These are phyloP conservation scores for Eulemur macaco DNA, from an alignment of 2,113 vertebrate genomes.

Conservation along the genomic window DNA sequence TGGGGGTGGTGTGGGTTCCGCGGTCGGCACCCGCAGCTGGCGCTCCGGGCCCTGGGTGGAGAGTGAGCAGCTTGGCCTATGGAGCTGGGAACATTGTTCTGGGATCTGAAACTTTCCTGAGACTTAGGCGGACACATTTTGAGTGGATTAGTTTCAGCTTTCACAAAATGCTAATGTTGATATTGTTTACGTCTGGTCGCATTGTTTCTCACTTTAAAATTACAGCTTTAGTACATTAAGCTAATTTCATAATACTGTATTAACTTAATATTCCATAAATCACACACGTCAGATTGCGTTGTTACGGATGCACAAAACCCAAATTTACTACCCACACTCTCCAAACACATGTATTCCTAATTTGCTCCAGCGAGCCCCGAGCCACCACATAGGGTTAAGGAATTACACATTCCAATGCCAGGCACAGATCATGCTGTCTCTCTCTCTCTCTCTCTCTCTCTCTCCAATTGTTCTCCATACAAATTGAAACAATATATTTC, in stretches of 20 bases:
- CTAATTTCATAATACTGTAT: conserved; percentile 88
- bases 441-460: conserved; percentile 19
- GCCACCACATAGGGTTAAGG: conserved; percentile 83
- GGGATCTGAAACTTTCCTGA: background rate
- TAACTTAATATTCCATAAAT: conserved; percentile 88
- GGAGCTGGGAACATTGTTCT: background rate
- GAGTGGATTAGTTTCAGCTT: conserved; percentile 83
- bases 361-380: conserved; percentile 81
- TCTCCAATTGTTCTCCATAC: conserved; percentile 80
- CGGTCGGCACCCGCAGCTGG: accelerated
- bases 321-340: conserved; percentile 84
- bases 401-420: conserved; percentile 82
- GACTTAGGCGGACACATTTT: conserved; percentile 69
- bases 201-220: conserved; percentile 86
- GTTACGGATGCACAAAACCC: conserved; percentile 80
- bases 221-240: conserved; percentile 86
- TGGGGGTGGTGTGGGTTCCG: no score
- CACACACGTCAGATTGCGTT: conserved; percentile 83
- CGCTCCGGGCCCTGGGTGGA: background rate
- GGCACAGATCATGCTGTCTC: conserved; percentile 77
- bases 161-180: conserved; percentile 84
- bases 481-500: conserved; percentile 87
- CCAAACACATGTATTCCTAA: conserved; percentile 84
- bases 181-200: conserved; percentile 78
- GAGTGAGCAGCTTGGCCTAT: background rate